These are phyloP conservation scores for Eumaeus atala DNA, from an alignment of 1,140 invertebrate genomes.

Conservation along the genomic window DNA sequence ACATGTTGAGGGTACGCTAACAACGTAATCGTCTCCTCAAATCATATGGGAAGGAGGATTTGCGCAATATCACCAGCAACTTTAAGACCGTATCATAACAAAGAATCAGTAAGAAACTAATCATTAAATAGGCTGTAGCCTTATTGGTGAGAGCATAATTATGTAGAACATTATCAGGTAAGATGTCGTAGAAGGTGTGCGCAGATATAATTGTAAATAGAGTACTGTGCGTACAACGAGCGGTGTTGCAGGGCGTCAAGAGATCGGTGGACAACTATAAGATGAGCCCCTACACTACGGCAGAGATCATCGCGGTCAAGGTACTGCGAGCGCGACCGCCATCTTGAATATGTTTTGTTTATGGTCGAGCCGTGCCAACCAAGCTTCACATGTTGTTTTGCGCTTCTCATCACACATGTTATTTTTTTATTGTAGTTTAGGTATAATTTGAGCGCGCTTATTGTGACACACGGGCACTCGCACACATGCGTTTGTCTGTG, in stretches of 20 bases:
- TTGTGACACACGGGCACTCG: conserved; percentile 1
- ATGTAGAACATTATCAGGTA: neutral
- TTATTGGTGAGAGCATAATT: too few species aligned
- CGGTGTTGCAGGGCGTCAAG: conserved; percentile 84
- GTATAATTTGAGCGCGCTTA: neutral
- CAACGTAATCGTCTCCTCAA: too few species aligned
- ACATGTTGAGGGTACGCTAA: too few species aligned
- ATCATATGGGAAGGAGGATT: too few species aligned
- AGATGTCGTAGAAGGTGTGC: neutral
- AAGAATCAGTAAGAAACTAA: too few species aligned
- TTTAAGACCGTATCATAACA: too few species aligned
- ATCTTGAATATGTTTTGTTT: conserved; percentile 10
- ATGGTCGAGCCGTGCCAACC: neutral
- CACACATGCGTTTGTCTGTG: conserved; percentile 7
- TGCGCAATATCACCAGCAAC: too few species aligned
- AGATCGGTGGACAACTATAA: conserved; percentile 83
- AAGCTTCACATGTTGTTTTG: conserved; percentile 24
- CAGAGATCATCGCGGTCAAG: conserved; percentile 97
- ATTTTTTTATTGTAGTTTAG: conserved; percentile 8
- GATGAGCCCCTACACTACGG: conserved; percentile 81
- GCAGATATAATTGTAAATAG: neutral
- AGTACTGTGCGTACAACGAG: conserved; percentile 5
- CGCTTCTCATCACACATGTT: conserved; percentile 20
- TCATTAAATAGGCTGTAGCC: too few species aligned
- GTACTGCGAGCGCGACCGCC: conserved; percentile 67